These are phyloP conservation scores for Corythucha ciliata DNA, from an alignment of 2,888 invertebrate genomes.

Conservation along the genomic window DNA sequence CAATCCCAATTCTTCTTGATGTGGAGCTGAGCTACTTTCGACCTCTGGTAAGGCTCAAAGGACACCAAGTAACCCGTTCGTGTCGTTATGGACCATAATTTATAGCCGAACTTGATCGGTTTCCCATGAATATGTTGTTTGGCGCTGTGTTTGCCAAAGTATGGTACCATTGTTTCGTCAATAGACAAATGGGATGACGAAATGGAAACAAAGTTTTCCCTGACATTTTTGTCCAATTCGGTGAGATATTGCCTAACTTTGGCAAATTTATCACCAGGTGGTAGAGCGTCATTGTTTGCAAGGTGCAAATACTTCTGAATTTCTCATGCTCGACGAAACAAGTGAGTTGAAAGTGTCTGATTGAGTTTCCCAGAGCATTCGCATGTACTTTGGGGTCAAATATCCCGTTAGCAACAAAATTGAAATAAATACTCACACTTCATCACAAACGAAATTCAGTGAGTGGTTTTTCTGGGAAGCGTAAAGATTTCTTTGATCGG, in stretches of 20 bases:
- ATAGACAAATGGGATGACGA: constrained; percentile 15
- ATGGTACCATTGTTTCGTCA: constrained; percentile 19
- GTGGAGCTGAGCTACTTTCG: constrained; percentile 12
- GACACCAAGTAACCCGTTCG: constrained; percentile 11
- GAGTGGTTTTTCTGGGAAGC: constrained; percentile 12
- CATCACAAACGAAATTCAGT: constrained; percentile 10
- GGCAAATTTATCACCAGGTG: constrained; percentile 18
- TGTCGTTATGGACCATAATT: constrained; percentile 16
- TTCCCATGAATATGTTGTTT: constrained; percentile 15
- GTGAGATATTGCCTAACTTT: constrained; percentile 17
- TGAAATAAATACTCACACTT: constrained; percentile 18
- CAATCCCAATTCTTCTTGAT: constrained; percentile 13
- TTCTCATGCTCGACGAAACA: constrained; percentile 14
- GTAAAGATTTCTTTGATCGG: constrained; percentile 14
- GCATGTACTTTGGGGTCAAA: constrained; percentile 17
- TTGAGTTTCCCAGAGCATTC: constrained; percentile 19
- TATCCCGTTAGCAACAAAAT: constrained; percentile 19
- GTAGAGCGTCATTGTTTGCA: constrained; percentile 15
- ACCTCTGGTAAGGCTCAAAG: constrained; percentile 15
- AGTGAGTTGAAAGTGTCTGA: constrained; percentile 19
- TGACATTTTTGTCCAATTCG: constrained; percentile 12
- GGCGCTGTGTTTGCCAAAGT: constrained; percentile 9
- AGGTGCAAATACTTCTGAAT: constrained; percentile 19
- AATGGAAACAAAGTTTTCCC: constrained; percentile 6
- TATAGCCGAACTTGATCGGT: constrained; percentile 15